phyloP scores from a whole-genome alignment of 2,888 invertebrate genomes.

The Megaustenia siamemsis region DNA sequence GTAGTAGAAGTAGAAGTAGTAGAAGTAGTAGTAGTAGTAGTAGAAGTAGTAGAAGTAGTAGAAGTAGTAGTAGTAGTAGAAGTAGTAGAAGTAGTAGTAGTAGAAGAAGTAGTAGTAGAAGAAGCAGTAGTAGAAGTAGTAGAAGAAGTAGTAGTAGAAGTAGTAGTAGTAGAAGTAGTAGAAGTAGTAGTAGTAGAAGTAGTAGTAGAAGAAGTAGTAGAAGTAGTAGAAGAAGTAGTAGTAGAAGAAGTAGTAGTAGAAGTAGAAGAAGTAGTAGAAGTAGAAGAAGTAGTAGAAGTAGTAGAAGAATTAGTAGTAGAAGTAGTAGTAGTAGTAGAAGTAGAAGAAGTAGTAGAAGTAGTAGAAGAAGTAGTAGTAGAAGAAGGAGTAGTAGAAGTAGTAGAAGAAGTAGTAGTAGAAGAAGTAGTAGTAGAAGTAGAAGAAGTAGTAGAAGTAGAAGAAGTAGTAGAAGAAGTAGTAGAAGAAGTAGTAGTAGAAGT shows the following conservation, averaged over 20 bases:
- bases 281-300: conserved; percentile 26
- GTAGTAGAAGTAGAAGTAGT: conserved; percentile 28
- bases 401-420: not conserved
- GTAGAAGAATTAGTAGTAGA: too few species aligned
- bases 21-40: conserved; percentile 10
- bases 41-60: conserved; percentile 36
- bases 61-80: conserved; percentile 40
- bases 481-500: conserved; percentile 41
- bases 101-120: conserved; percentile 42
- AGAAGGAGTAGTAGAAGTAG: not conserved
- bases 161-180: conserved; percentile 38
- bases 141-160: conserved; percentile 37
- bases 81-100: conserved; percentile 38
- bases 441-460: too few species aligned
- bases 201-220: conserved; percentile 35
- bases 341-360: not conserved
- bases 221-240: conserved; percentile 50
- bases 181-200: conserved; percentile 26
- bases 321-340: conserved; percentile 19
- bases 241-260: conserved; percentile 56
- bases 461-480: not conserved
- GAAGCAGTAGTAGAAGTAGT: too few species aligned
- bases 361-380: not conserved
- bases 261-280: conserved; percentile 34
- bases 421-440: not conserved